phyloP scores from a whole-genome alignment of 35 echinoderm and acorn worm genomes.

The Ptychodera flava region DNA sequence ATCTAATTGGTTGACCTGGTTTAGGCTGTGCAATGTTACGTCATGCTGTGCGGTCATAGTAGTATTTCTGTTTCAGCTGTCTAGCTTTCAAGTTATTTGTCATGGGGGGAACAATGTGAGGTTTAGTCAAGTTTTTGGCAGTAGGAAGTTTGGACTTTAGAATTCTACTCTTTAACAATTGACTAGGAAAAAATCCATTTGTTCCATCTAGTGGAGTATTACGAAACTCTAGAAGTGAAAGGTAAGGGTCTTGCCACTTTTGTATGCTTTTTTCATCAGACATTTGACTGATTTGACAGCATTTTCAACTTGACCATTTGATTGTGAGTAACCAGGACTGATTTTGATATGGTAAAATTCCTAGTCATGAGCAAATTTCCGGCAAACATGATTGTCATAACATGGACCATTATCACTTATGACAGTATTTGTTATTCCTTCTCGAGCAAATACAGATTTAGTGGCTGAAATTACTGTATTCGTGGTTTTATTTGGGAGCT shows the following conservation, averaged over 20 bases:
- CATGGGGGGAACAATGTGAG: conserved; percentile 7
- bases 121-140: conserved; percentile 2
- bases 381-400: too few species aligned
- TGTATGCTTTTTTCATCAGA: conserved; percentile 18
- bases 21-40: neutral
- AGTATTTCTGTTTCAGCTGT: conserved; percentile 18
- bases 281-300: conserved; percentile 14
- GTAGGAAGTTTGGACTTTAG: conserved; percentile 11
- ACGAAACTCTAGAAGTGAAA: conserved; percentile 5
- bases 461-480: conserved; percentile 9
- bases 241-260: conserved; percentile 4
- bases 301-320: conserved; percentile 21
- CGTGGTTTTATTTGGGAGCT: conserved; percentile 23
- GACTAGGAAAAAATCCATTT: conserved; percentile 7
- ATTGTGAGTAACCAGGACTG: conserved; percentile 18
- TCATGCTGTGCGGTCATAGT: conserved; percentile 10
- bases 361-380: neutral
- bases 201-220: conserved; percentile 21
- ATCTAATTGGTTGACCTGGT: neutral
- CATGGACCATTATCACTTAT: neutral
- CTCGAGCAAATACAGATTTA: conserved; percentile 22
- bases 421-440: neutral
- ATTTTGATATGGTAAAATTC: neutral
- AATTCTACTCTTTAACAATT: conserved; percentile 27
- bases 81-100: conserved; percentile 5